Base-by-base conservation (phyloP, 2,113 vertebrate species). In the Hirundichthys speculiger region DNA sequence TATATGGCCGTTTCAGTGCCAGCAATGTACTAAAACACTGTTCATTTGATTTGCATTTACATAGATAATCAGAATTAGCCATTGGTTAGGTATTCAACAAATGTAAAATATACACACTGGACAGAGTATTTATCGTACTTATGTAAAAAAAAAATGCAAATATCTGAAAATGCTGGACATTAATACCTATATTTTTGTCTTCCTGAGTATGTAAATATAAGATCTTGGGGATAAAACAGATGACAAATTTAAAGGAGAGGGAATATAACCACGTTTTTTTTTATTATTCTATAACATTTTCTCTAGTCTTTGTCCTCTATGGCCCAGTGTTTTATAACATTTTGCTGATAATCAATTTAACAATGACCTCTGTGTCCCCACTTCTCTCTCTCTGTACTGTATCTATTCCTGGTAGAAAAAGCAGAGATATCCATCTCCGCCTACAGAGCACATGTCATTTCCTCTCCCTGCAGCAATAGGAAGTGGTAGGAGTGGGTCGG, bases 351-450 rank as follows among this genome's bases (percentile, higher is more conserved):
- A 79, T 79, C 38, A 55, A 78, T 64, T 68, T 25, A 56, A 42
- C 38, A 47, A 45, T 12, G 41, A 5, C 5, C 27, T 18, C 7
- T n/a, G 5, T 46, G 42, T 67, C 41, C 53, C 19, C 12, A 34
- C 3, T 41, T 72, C 18, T 41, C 69, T 20, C 50, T 56, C 15
- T 60, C 34, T 55, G 16, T 22, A 46, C 58, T 66, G 18, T 65
- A 49, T 72, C 50, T 73, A 49, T 75, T 79, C 49, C 68, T 79
- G 58, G 47, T 22, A 55, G 53, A 62, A 55, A 72, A 52, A 60
- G 58, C 62, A 64, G 55, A 72, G 76, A 83, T 72, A 80, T 70
- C 65, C 18, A 80, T 82, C 76, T 70, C 49, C 43, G 40, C 71
- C 78, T 60, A 60, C 43, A 15, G 49, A 53, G 27, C 53, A 63